Evolutionary conservation across 92 coral and sea anemone genomes (phyloP).

Genomic region (Paragorgia papillata): DNA sequence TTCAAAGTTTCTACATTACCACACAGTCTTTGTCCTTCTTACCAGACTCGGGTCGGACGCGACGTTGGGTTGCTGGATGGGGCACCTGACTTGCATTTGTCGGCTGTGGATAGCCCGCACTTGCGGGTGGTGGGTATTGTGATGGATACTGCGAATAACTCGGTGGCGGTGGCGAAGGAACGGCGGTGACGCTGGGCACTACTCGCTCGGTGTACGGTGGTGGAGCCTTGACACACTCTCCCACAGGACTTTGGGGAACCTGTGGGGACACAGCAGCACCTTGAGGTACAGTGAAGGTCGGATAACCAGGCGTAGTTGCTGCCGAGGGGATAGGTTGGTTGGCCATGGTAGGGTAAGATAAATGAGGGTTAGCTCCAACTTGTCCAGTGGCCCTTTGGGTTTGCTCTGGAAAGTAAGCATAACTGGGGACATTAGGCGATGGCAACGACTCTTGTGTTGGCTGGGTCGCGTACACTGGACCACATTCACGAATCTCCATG

Average conservation of each 20-base stretch:
- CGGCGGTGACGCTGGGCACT: neutral
- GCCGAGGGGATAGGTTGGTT: neutral
- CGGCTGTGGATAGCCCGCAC: neutral
- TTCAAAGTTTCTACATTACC: neutral
- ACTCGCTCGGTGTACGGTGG: slow-evolving; percentile 7
- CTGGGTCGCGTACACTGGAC: neutral
- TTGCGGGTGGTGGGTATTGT: neutral
- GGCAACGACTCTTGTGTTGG: neutral
- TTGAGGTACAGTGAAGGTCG: neutral
- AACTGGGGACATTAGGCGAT: slow-evolving; percentile 4
- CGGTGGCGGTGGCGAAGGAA: slow-evolving; percentile 1
- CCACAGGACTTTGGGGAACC: neutral
- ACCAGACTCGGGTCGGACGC: neutral
- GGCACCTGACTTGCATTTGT: neutral
- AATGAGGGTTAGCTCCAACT: neutral
- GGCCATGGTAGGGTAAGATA: neutral
- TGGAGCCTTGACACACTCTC: slow-evolving; percentile 17
- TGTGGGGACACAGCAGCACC: neutral
- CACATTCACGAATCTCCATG: neutral
- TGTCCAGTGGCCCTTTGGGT: neutral
- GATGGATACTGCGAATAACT: neutral
- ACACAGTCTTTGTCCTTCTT: slow-evolving; percentile 2
- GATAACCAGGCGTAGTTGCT: neutral
- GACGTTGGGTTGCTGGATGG: neutral
- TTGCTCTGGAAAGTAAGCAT: neutral